These are phyloP conservation scores for Acronicta leporina DNA, from an alignment of 2,888 invertebrate species.

Conservation along the genomic window DNA sequence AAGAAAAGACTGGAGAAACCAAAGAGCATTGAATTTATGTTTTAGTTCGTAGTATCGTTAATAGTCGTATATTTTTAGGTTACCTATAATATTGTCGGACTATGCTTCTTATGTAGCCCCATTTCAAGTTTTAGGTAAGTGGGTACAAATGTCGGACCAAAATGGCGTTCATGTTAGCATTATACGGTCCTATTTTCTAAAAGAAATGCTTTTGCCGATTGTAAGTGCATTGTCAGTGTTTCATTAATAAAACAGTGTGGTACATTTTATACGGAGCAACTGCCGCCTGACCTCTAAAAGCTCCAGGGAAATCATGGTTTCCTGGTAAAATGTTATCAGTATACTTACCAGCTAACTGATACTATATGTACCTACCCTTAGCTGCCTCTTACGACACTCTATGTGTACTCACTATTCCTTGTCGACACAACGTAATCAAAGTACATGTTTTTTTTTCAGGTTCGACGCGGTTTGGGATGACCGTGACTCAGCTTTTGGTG, in stretches of 20 bases:
- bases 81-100: too few relatives aligned
- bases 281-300: slow-evolving; percentile 32
- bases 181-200: too few relatives aligned
- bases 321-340: slow-evolving; percentile 45
- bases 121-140: too few relatives aligned
- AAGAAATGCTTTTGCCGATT: not conserved
- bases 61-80: too few relatives aligned
- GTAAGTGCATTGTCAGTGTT: slow-evolving; percentile 13
- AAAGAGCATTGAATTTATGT: too few relatives aligned
- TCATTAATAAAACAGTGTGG: slow-evolving; percentile 35
- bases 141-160: too few relatives aligned
- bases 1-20: too few relatives aligned
- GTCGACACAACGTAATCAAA: slow-evolving; percentile 6
- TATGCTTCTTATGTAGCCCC: too few relatives aligned
- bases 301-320: slow-evolving; percentile 44
- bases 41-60: too few relatives aligned
- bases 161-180: too few relatives aligned
- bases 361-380: slow-evolving; percentile 29
- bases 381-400: slow-evolving; percentile 17
- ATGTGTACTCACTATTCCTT: slow-evolving; percentile 1
- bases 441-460: slow-evolving; percentile 68
- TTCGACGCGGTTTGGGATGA: slow-evolving; percentile 92
- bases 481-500: slow-evolving; percentile 88
- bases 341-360: slow-evolving; percentile 27
- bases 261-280: slow-evolving; percentile 28